Base-by-base conservation (phyloP, 2,888 invertebrate species). In the Ferrisia virgata region DNA sequence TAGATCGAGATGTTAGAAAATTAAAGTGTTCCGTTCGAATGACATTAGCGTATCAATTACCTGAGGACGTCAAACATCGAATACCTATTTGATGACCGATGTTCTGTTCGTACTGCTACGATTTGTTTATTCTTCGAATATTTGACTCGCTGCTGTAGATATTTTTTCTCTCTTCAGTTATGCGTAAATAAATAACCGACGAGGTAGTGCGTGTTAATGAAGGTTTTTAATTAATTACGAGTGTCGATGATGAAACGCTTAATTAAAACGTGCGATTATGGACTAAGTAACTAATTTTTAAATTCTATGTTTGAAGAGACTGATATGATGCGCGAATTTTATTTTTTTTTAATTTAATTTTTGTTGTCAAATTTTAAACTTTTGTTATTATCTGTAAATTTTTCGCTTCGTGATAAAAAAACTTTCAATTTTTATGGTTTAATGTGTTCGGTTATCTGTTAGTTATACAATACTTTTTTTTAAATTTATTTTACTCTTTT, bases 191-290 rank as follows among this genome's bases (percentile, higher is more conserved):
- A 76, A 76, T 76, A 76, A 33, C 72, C 72, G 72, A 36, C 72
- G 72, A 76, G 72, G 72, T 76, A 36, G 72, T 76, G 33, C 72
- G 72, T 76, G 72, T 36, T 76, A 76, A 76, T 76, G 36, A 76
- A 33, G 72, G 31, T 25, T 36, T 76, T 76, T 76, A 76, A 76
- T 76, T 76, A 69, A 15, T 69, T 69, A 22, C 53, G 18, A 47
- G n/a, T 78, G 15, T 5, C 78, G 39, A 78, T 39, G 31, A 39
- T 78, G 28, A 25, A 28, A 28, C 64, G 36, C 22, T 36, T 39
- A 78, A 78, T 18, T 78, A 36, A 78, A 39, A 5, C n/a, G 11
- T n/a, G 78, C 15, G 64, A 64, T 28, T 64, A 11, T 3, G 8
- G 36, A 39, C 31, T 8, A 33, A 31, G 6, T 36, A 31, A 72